Conservation (phyloP, 2,113 vertebrate genomes). For the Sula dactylatra region DNA sequence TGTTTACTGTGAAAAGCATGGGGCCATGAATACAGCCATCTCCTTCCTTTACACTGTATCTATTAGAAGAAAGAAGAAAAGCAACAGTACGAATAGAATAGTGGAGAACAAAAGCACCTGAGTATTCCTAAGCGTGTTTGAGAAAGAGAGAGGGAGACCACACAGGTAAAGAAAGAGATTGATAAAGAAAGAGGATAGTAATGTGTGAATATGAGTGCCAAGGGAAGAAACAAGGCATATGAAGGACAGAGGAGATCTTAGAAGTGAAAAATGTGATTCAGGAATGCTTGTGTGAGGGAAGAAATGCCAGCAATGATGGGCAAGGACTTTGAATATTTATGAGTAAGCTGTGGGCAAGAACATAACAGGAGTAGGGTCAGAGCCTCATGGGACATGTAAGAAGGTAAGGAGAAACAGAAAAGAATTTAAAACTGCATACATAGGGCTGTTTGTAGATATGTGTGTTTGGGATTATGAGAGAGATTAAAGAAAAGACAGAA, state of each 20-base stretch:
- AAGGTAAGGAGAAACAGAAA: background rate
- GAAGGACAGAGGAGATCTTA: background rate
- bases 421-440: background rate
- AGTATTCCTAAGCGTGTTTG: background rate
- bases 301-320: background rate
- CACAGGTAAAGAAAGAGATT: background rate
- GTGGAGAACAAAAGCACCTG: background rate
- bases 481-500: background rate
- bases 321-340: conserved; percentile 23
- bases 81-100: background rate
- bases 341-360: background rate
- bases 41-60: background rate
- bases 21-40: background rate
- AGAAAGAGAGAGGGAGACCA: background rate
- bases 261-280: background rate
- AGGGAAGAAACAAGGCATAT: background rate
- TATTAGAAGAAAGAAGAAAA: background rate
- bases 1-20: background rate
- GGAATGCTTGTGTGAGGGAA: background rate
- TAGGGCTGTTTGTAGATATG: background rate
- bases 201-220: background rate
- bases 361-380: background rate
- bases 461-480: background rate
- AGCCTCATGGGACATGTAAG: background rate
- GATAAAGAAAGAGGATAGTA: background rate